Evolutionary conservation across 1,140 invertebrate genomes (phyloP).

Genomic region (Platyura marginata): DNA sequence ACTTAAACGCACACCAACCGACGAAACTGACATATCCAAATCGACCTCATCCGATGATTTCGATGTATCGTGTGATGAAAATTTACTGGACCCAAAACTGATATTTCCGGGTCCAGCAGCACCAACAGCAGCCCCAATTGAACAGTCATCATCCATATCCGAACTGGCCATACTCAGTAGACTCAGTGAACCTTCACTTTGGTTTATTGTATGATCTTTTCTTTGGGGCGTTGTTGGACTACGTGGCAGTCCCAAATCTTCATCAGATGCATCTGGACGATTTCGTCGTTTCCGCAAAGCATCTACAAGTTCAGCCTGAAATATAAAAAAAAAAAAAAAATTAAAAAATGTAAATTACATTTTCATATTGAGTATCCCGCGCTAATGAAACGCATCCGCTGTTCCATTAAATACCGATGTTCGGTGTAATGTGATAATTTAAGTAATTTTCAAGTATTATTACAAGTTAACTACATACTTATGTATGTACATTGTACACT

Average conservation of each 20-base stretch:
- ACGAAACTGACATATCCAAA: background rate
- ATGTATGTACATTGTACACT: no score
- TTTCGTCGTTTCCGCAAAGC: constrained; percentile 21
- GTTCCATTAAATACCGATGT: no score
- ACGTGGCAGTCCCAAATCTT: constrained; percentile 20
- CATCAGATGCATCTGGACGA: constrained; percentile 21
- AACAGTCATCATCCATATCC: constrained; percentile 13
- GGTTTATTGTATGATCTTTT: constrained; percentile 5
- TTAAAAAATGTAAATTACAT: background rate
- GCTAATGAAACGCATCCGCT: no score
- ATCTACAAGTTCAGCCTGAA: constrained; percentile 24
- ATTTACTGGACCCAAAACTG: background rate
- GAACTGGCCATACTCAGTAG: constrained; percentile 17
- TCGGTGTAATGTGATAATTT: no score
- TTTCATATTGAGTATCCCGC: no score
- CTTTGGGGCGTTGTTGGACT: constrained; percentile 21
- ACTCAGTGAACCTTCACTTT: constrained; percentile 17
- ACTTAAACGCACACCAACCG: constrained; percentile 38
- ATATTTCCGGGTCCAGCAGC: background rate
- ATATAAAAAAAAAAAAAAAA: constrained; percentile 2
- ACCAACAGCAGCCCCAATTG: constrained; percentile 7
- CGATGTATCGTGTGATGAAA: background rate
- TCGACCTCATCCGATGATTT: background rate
- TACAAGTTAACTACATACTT: no score
- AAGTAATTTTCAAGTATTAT: no score